phyloP scores from a whole-genome alignment of 2,797 vertebrate species.

The Falco rusticolus region DNA sequence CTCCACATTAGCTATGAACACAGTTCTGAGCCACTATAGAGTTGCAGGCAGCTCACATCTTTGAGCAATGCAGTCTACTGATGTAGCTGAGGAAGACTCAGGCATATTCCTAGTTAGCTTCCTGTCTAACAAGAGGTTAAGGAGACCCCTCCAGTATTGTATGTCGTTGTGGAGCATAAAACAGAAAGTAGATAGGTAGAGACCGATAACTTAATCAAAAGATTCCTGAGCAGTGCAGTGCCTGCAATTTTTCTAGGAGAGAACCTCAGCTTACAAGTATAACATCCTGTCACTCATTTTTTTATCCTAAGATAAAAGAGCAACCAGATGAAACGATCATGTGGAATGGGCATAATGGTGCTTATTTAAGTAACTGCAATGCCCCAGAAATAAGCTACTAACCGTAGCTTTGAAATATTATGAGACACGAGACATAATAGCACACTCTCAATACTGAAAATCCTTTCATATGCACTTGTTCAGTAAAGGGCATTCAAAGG shows the following conservation, averaged over 20 bases:
- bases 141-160: neutral
- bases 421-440: neutral
- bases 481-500: neutral
- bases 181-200: neutral
- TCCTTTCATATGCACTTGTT: neutral
- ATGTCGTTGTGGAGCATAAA: neutral
- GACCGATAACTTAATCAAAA: neutral
- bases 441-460: neutral
- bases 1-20: neutral
- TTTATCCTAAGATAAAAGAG: neutral
- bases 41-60: neutral
- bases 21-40: neutral
- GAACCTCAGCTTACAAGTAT: neutral
- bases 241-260: neutral
- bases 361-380: neutral
- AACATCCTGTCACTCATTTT: neutral
- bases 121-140: neutral
- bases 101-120: neutral
- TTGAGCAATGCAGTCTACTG: neutral
- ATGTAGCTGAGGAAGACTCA: neutral
- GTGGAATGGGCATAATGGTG: neutral
- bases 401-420: neutral
- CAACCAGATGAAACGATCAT: neutral
- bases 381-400: neutral
- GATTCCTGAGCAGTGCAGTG: neutral